Evolutionary conservation across 2,113 vertebrate genomes (phyloP), one percentile per base, ranked within the genome.

Genomic region (Hiodon tergisus): DNA sequence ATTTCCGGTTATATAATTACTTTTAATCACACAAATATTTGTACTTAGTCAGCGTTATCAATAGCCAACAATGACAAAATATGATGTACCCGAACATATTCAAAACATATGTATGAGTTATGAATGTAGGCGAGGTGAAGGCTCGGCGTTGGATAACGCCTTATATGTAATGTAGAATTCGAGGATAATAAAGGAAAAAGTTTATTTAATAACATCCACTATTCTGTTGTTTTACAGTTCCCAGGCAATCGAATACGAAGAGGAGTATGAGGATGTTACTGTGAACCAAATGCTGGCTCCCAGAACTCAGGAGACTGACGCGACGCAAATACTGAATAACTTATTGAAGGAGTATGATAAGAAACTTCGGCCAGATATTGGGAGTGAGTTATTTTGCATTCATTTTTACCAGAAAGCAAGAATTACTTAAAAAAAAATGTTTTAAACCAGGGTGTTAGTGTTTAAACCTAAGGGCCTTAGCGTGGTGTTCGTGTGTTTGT

Each of bases 301-400:
- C 3, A 97, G 89, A 87, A 90, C 94, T 14, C 93, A 94, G 51
- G 92, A 98, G 79, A 92, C 89, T 0, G 94, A 96, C 68, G 89
- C 95, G 81, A 98, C 96, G 58, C 90, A 93, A 75, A 95, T 98
- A 81, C 90, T 98, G 71, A 96, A 98, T 86, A 93, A 93, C 80
- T 79, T 98, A 69, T 87, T 98, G 79, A 93, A 93, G 85, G 95
- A 98, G 70, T 98, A 98, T 60, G 96, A 98, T 75, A 96, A 92
- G 84, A 98, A 98, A 70, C 92, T 98, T 76, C 91, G 96, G 0
- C 96, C 96, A 2, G 96, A 97, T 79, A 98, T 98, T 74, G 96
- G 96, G 89, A 90, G 96, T 98, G 85, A 93, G 91, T 92, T 73
- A 3, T 53, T 17, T 8, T 55, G 65, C 46, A 66, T 68, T 70